phyloP scores from a whole-genome alignment of 2,797 vertebrate species.

The Picus viridis region DNA sequence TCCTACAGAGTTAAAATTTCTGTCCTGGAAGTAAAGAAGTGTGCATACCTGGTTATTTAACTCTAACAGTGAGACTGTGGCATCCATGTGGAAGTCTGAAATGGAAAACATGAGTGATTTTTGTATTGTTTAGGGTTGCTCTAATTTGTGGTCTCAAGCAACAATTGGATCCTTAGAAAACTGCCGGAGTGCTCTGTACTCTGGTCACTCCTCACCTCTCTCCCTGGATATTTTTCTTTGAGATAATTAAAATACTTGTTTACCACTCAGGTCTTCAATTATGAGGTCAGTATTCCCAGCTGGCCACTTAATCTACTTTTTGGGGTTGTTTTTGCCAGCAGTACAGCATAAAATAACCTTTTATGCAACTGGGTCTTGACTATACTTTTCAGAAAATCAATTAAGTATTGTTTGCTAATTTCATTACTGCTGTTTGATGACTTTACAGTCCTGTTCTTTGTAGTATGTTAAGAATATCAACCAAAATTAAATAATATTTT shows the following conservation, averaged over 20 bases:
- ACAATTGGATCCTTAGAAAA: not conserved
- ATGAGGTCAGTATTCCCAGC: not conserved
- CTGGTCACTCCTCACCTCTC: not conserved
- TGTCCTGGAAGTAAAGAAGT: not conserved
- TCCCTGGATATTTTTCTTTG: not conserved
- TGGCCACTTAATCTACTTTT: slow-evolving; percentile 45
- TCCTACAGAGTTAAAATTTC: not conserved
- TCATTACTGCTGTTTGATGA: not conserved
- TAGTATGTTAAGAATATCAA: not conserved
- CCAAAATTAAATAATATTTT: not conserved
- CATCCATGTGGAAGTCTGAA: not conserved
- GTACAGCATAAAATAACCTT: not conserved
- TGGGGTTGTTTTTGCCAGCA: not conserved
- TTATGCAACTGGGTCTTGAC: not conserved
- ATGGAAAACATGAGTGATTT: not conserved
- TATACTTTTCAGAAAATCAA: slow-evolving; percentile 23
- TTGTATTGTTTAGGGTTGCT: not conserved
- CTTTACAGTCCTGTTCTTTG: not conserved
- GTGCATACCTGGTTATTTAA: not conserved
- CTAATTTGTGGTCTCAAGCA: not conserved
- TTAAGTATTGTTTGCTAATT: slow-evolving; percentile 40
- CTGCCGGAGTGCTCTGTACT: not conserved
- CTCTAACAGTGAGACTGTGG: not conserved
- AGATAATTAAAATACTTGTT: slow-evolving; percentile 48
- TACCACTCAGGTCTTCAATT: slow-evolving; percentile 17